phyloP scores from a whole-genome alignment of 2,888 invertebrate species.

The Trissoscelio sp. region DNA sequence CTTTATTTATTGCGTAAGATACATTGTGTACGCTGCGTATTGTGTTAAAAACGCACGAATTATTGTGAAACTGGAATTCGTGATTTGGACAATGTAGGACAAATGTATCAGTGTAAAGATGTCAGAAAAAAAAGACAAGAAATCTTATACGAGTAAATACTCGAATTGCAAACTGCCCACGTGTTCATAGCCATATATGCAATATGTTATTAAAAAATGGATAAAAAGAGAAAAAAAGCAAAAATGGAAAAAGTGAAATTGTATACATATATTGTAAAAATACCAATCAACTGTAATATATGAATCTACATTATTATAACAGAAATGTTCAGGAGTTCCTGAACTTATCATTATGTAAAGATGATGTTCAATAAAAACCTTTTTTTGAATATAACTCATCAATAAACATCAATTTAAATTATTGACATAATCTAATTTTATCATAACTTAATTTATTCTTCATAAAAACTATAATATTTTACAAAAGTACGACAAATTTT shows the following conservation, averaged over 20 bases:
- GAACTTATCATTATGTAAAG: conserved; percentile 19
- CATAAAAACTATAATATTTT: too few relatives aligned
- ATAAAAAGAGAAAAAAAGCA: conserved; percentile 1
- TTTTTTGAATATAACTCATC: not conserved
- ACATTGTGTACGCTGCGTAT: conserved; percentile 34
- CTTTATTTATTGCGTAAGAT: conserved; percentile 39
- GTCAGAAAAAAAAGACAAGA: conserved; percentile 10
- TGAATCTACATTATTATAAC: conserved; percentile 42
- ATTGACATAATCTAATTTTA: too few relatives aligned
- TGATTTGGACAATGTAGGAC: conserved; percentile 38
- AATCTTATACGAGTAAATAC: conserved; percentile 68
- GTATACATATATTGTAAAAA: conserved; percentile 68
- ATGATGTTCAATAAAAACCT: conserved; percentile 22
- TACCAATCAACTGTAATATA: conserved; percentile 63
- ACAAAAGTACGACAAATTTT: too few relatives aligned
- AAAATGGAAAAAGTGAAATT: conserved; percentile 36
- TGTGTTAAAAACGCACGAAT: conserved; percentile 27
- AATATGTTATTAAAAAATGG: conserved; percentile 42
- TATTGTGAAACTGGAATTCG: conserved; percentile 42
- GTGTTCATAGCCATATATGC: conserved; percentile 79
- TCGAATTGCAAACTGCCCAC: conserved; percentile 81
- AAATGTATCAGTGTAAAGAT: conserved; percentile 49
- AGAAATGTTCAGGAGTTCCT: conserved; percentile 16
- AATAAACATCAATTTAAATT: not conserved
- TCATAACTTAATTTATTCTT: too few relatives aligned